Evolutionary conservation across 2,797 vertebrate species (phyloP), one percentile per base, ranked within the genome.

Genomic region (Galagoides demidoff): DNA sequence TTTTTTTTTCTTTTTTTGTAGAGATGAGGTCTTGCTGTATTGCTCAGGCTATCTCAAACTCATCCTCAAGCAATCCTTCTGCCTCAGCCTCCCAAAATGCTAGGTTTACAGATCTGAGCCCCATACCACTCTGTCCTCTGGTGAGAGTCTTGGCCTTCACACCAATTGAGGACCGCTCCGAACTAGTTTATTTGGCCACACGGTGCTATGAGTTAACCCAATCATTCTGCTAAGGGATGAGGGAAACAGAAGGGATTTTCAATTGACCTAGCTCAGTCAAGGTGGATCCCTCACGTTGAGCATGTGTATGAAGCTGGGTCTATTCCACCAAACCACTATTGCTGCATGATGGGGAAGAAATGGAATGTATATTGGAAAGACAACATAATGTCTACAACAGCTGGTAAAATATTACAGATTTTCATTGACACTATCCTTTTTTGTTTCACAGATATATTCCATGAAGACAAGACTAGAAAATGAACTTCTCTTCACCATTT

Each of bases 381-480:
- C 22, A 93, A 34, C 16, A 83, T 68, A 83, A 25, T 92, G 4
- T 93, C 84, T 68, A 39, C 57, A 39, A 59, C 83, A 95, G 7
- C 71, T 91, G 61, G 2, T 91, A 83, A 88, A 95, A 59, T 90
- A 90, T 37, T 82, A 63, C 34, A 89, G 23, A 4, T 89, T 92
- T 88, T 93, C 87, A 86, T 84, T 95, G 74, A 85, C 19, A 92
- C 39, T 96, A 0, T 90, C 37, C 17, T 81, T 96, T 95, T 94
- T 96, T 77, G 8, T 9, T 95, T 94, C 52, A 77, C 87, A 97
- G 97, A 78, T 93, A 39, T 39, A 95, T 81, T 78, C 85, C 37
- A 57, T 45, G 87, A 95, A 94, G 92, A 95, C 7, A 23, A 17
- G 85, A 84, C 64, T 16, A 92, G 45, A 95, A 92, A 25, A 92